Evolutionary conservation across 2,888 invertebrate genomes (phyloP), one percentile per base, ranked within the genome.

Genomic region (Cheilosia urbana): DNA sequence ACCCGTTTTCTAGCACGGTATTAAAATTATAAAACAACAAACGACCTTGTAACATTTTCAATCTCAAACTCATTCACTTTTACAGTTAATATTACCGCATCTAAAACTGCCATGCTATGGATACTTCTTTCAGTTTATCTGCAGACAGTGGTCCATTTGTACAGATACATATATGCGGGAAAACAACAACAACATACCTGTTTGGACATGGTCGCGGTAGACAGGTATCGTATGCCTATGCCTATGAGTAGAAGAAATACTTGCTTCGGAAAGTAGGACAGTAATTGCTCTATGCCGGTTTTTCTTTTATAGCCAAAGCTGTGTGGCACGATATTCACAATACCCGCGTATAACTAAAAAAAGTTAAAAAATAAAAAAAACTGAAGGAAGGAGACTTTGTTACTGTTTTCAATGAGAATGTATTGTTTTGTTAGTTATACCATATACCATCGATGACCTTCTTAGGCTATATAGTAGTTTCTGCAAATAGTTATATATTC

Each of bases 1-100:
- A 76, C 84, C 66, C 40, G 84, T 80, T 80, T 63, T 45, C 30
- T n/a, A 19, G 58, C 49, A 15, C 30, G 17, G 19, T 57, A 37
- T 49, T 37, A 57, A 55, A 27, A 57, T 13, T 68, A 19, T 65
- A 40, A 69, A 71, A 53, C 34, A 68, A 42, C 68, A 58, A 76
- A 80, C 76, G 84, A 80, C 84, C 84, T 85, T 85, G 84, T 80
- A 85, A 76, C 84, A 76, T 76, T 80, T 85, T 53, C 75, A 75
- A 47, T 57, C 60, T 83, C 75, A 75, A 47, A 51, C 66, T 83
- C 62, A 76, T 80, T 85, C 80, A 85, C 84, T 85, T 80, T 85
- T 76, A 80, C 79, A 75, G 65, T 66, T 80, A 66, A 60, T 66
- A 66, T 83, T 73, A 73, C 68, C 66, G 57, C 78, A 83, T 49